Conservation (phyloP, 1,140 invertebrate species). For the Calycopis cecrops region DNA sequence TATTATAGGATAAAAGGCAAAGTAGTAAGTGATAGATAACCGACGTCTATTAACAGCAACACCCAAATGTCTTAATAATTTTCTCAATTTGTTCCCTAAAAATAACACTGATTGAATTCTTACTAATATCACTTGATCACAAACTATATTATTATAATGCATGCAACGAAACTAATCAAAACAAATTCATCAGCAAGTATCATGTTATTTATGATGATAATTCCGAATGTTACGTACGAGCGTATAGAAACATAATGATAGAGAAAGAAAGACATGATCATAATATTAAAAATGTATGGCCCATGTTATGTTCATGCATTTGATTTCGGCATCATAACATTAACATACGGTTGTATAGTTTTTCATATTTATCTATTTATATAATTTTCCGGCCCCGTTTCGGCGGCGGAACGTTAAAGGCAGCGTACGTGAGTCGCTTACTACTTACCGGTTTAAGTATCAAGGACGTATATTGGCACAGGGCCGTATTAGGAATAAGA, state of each 20-base stretch:
- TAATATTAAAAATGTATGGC: too few species aligned
- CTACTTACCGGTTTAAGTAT: conserved; percentile 42
- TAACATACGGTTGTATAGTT: conserved; percentile 37
- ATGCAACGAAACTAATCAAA: neutral
- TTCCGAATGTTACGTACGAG: neutral
- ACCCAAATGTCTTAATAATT: too few species aligned
- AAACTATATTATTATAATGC: neutral
- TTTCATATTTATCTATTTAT: conserved; percentile 44
- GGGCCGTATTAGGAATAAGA: conserved; percentile 18
- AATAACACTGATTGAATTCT: too few species aligned
- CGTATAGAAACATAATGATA: too few species aligned
- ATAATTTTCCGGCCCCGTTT: conserved; percentile 35
- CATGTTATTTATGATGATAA: too few species aligned
- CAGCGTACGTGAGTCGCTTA: conserved; percentile 43
- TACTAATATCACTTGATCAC: too few species aligned
- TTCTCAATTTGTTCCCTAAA: too few species aligned
- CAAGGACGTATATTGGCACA: conserved; percentile 31
- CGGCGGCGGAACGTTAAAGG: conserved; percentile 34
- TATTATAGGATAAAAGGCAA: too few species aligned
- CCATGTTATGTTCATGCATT: conserved; percentile 26
- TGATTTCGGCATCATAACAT: conserved; percentile 40
- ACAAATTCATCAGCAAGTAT: too few species aligned
- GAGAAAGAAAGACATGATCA: too few species aligned
- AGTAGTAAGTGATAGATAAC: too few species aligned
- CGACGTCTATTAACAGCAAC: too few species aligned